A percentile compares a stretch with the other conserved stretches of the same genome.
These are phyloP conservation scores for Apotomis turbidana DNA, from an alignment of 2,888 invertebrate genomes.

Conservation along the genomic window DNA sequence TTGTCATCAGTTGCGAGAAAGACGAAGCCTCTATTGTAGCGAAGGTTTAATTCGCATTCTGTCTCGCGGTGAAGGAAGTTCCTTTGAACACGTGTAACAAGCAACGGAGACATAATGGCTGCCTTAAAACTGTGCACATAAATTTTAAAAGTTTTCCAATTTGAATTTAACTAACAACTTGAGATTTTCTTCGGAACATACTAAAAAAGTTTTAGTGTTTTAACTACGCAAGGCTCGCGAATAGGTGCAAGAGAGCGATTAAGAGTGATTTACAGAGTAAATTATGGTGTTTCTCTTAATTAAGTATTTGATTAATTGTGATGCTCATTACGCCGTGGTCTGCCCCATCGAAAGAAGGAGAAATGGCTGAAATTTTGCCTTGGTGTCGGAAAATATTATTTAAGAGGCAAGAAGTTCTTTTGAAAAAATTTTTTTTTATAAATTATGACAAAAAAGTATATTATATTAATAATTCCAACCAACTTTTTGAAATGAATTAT, in stretches of 20 bases:
- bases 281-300: constrained; percentile 39
- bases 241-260: constrained; percentile 35
- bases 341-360: constrained; percentile 14
- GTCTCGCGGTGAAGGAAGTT: constrained; percentile 45
- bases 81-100: constrained; percentile 56
- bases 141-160: constrained; percentile 80
- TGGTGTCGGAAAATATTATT: constrained; percentile 3
- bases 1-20: constrained; percentile 14
- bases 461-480: too few relatives aligned
- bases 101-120: constrained; percentile 69
- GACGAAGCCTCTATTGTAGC: constrained; percentile 17
- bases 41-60: constrained; percentile 44
- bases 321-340: constrained; percentile 17
- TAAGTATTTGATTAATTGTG: constrained; percentile 34
- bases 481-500: too few relatives aligned
- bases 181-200: constrained; percentile 70
- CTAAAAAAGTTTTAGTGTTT: constrained; percentile 71
- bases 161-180: constrained; percentile 80
- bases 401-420: too few relatives aligned
- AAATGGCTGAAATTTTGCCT: background rate
- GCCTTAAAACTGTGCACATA: constrained; percentile 75
- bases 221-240: constrained; percentile 59
- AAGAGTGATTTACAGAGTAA: constrained; percentile 33
- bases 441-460: too few relatives aligned
- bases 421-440: too few relatives aligned